Conservation (phyloP, 2,113 vertebrate species). For the Onychorhynchus coronatus region DNA sequence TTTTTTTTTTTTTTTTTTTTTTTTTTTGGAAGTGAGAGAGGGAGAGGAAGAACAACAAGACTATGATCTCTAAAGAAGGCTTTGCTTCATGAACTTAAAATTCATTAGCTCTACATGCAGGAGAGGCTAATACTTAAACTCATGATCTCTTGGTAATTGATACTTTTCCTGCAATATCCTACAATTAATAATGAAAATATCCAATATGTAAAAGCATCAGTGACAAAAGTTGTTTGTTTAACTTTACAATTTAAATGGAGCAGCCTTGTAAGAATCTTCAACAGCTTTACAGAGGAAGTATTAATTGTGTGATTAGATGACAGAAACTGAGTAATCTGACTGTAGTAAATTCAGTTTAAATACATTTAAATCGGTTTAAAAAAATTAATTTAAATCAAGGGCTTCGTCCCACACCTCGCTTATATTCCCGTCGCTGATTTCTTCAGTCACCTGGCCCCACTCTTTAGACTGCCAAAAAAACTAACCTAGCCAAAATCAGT, state of each 20-base stretch:
- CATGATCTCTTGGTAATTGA: not conserved
- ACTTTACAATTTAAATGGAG: not conserved
- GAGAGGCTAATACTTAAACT: not conserved
- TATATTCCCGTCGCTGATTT: not conserved
- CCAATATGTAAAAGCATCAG: not conserved
- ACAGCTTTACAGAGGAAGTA: not conserved
- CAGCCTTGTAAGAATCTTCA: not conserved
- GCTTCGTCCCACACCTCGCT: rapidly evolving
- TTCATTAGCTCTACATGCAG: not conserved
- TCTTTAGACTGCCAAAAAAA: not conserved
- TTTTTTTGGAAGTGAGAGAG: not conserved
- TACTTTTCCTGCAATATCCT: not conserved
- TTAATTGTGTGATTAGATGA: not conserved
- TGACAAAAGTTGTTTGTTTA: not conserved
- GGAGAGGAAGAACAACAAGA: not conserved
- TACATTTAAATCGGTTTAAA: not conserved
- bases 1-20: not conserved
- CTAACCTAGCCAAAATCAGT: not conserved
- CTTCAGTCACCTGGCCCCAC: not conserved
- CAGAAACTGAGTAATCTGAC: not conserved
- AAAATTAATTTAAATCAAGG: not conserved
- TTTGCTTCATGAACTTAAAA: not conserved
- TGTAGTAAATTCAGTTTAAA: not conserved
- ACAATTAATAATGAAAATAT: not conserved
- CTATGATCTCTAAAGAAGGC: not conserved